A percentile compares a stretch with the other conserved stretches of the same genome.
Evolutionary conservation across 2,888 invertebrate genomes (phyloP).

Genomic region (Lasioglossum morio): DNA sequence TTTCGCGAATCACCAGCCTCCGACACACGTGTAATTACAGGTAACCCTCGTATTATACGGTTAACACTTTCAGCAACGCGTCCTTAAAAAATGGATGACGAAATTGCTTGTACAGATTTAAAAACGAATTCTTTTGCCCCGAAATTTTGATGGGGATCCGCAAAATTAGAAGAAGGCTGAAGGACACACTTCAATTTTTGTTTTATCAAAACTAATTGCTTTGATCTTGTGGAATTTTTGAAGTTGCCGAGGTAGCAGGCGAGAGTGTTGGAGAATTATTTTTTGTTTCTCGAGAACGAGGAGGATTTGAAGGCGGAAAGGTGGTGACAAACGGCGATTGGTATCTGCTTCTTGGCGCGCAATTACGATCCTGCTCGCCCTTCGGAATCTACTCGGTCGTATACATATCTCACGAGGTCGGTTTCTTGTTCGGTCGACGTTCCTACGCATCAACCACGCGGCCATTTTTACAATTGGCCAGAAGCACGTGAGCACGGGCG

Average conservation of each 20-base stretch:
- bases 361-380: constrained; percentile 30
- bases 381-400: constrained; percentile 36
- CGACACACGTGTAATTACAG: constrained; percentile 36
- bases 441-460: constrained; percentile 39
- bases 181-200: not conserved
- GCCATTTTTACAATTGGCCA: constrained; percentile 54
- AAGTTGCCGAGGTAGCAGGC: not conserved
- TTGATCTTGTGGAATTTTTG: not conserved
- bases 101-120: not conserved
- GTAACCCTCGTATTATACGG: not conserved
- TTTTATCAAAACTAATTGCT: not conserved
- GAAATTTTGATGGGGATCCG: not conserved
- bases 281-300: not conserved
- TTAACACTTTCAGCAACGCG: not conserved
- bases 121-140: not conserved
- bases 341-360: constrained; percentile 14
- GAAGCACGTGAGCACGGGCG: constrained; percentile 41
- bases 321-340: constrained; percentile 8
- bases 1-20: constrained; percentile 17
- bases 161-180: no score
- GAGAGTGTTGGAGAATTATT: not conserved
- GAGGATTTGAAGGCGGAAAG: constrained; percentile 5
- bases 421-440: constrained; percentile 35
- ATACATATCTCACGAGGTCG: constrained; percentile 32
- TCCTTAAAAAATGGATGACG: not conserved